Percentiles rank a stretch among this genome's conserved stretches.
Conservation (phyloP, 2,113 vertebrate species). For the Serilophus lunatus region DNA sequence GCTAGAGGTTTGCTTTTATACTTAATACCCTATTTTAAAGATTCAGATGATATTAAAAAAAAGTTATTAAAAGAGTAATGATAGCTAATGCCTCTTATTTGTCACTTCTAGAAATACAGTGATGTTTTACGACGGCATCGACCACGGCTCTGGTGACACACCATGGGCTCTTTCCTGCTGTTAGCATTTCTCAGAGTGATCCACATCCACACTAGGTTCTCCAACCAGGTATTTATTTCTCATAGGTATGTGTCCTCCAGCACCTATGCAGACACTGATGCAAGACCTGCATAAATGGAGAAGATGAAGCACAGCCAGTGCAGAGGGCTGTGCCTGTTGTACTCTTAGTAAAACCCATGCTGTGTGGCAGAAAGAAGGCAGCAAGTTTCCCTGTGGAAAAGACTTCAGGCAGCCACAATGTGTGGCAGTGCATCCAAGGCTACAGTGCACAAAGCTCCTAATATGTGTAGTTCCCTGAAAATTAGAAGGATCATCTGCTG, state of each 20-base stretch:
- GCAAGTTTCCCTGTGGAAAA: background rate
- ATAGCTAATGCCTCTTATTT: background rate
- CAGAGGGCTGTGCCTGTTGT: too few species aligned
- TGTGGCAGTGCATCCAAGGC: background rate
- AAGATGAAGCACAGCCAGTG: background rate
- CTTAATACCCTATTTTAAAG: background rate
- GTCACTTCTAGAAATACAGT: background rate
- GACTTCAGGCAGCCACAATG: background rate
- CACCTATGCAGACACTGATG: background rate
- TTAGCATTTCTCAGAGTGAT: background rate
- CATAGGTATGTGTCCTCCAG: background rate
- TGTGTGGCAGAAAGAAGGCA: background rate
- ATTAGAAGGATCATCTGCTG: accelerated
- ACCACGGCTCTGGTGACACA: background rate
- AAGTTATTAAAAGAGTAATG: background rate
- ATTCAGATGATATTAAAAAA: background rate
- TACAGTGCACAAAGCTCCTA: background rate
- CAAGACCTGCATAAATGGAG: background rate
- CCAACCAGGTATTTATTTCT: background rate
- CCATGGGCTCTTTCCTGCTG: background rate
- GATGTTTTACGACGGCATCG: background rate
- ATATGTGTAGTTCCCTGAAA: background rate
- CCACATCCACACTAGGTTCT: background rate
- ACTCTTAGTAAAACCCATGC: background rate
- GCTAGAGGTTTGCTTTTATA: background rate